Evolutionary conservation across 2,113 vertebrate genomes (phyloP), one percentile per base, ranked within the genome.

Genomic region (Lota lota): DNA sequence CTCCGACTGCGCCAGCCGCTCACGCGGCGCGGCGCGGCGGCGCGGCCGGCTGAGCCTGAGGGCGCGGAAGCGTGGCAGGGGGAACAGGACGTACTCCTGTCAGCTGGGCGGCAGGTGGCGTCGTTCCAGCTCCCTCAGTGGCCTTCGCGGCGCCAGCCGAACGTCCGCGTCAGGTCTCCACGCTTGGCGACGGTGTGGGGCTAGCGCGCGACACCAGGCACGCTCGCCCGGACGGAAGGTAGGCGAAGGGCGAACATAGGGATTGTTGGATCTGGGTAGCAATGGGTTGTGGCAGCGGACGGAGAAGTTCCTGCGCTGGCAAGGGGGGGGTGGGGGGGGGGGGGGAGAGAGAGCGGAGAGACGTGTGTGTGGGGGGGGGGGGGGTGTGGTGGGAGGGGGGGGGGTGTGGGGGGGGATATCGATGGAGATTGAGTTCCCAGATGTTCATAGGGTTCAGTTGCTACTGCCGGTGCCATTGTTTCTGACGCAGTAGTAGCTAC

Each of bases 71-170:
- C 95, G 92, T n/a, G n/a, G n/a, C 72, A 98, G 85, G 2, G 97
- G 97, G 77, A 98, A 99, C 57, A 98, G 93, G 36, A 98, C 77
- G 1, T 99, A 99, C 63, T 97, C 95, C 84, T 96, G 95, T n/a
- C 40, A 99, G 94, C 66, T 95, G n/a, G n/a, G 92, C 89, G 98
- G 96, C 64, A 99, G 86, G 93, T 93, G 11, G 91, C 58, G 78
- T 92, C 92, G 0, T 93, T n/a, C 85, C 12, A 97, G 88, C 0
- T 81, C 77, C 15, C 74, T 92, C 59, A 99, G 77, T 47, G 80
- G 92, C 2, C 70, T 50, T 7, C 83, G 87, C 63, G 98, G 87
- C 0, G 59, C n/a, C n/a, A n/a, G n/a, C n/a, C n/a, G n/a, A n/a
- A n/a, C n/a, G n/a, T n/a, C n/a, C n/a, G n/a, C n/a, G n/a, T n/a